Evolutionary conservation across 1,140 invertebrate genomes (phyloP).

Genomic region (Temnothorax curvispinosus): DNA sequence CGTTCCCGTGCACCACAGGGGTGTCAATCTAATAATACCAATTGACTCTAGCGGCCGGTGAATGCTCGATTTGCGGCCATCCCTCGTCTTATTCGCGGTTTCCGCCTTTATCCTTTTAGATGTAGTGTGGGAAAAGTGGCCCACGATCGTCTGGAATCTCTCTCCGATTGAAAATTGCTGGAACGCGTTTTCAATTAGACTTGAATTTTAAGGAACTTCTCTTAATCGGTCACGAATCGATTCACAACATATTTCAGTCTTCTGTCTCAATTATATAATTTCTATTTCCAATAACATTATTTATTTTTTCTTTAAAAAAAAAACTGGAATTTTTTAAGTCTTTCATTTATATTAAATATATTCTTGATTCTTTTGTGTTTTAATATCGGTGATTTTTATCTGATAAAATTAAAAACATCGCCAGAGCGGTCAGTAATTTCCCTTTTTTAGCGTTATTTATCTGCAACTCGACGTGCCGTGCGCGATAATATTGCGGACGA

Average conservation of each 20-base stretch:
- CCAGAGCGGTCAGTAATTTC: background rate
- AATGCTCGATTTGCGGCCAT: slow-evolving; percentile 83
- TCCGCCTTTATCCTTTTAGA: slow-evolving; percentile 71
- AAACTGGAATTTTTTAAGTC: background rate
- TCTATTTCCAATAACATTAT: background rate
- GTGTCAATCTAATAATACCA: slow-evolving; percentile 86
- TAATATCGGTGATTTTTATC: background rate
- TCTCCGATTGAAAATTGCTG: slow-evolving; percentile 10
- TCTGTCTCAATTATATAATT: background rate
- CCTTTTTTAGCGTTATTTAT: slow-evolving; percentile 30
- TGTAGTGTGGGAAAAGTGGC: slow-evolving; percentile 61
- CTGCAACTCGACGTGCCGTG: slow-evolving; percentile 14
- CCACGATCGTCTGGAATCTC: background rate
- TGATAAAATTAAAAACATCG: slow-evolving; percentile 1
- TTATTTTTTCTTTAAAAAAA: background rate
- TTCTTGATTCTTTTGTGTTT: background rate
- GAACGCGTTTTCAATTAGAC: slow-evolving; percentile 4
- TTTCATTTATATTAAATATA: background rate
- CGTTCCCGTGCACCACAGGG: slow-evolving; percentile 69
- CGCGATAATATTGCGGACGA: slow-evolving; percentile 43
- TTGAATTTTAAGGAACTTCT: background rate
- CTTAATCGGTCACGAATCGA: background rate
- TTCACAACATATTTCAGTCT: background rate
- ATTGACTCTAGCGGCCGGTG: slow-evolving; percentile 83
- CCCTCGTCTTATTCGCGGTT: slow-evolving; percentile 73